phyloP scores from a whole-genome alignment of 2,888 invertebrate species.

The Ditula angustiorana region DNA sequence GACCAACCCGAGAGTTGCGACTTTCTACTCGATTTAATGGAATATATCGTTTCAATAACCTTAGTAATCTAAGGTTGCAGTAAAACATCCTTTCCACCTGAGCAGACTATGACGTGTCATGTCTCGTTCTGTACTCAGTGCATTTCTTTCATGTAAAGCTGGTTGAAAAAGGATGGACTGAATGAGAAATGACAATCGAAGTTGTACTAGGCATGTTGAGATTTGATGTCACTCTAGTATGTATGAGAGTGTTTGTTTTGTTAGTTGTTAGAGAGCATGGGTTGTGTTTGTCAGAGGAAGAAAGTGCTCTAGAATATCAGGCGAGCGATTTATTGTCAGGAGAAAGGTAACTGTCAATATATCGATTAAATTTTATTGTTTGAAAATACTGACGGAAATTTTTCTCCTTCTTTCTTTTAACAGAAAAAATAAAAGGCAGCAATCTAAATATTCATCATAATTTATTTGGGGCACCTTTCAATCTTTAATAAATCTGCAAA shows the following conservation, averaged over 20 bases:
- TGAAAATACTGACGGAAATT: no score
- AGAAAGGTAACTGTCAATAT: no score
- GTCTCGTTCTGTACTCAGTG: background rate
- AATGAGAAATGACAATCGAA: background rate
- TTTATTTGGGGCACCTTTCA: no score
- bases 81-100: conserved; percentile 15
- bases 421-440: no score
- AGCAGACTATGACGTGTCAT: background rate
- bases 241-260: background rate
- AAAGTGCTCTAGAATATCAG: no score
- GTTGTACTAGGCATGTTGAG: background rate
- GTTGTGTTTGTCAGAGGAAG: no score
- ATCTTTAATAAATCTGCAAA: no score
- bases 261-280: no score
- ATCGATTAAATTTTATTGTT: no score
- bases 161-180: background rate
- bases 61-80: conserved; percentile 29
- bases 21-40: conserved; percentile 50
- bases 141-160: background rate
- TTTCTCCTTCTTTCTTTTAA: no score
- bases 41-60: conserved; percentile 51
- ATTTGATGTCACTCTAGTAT: background rate
- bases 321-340: no score
- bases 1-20: conserved; percentile 11
- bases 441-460: no score